Evolutionary conservation across 2,888 invertebrate species (phyloP).

Genomic region (Halictus ligatus): DNA sequence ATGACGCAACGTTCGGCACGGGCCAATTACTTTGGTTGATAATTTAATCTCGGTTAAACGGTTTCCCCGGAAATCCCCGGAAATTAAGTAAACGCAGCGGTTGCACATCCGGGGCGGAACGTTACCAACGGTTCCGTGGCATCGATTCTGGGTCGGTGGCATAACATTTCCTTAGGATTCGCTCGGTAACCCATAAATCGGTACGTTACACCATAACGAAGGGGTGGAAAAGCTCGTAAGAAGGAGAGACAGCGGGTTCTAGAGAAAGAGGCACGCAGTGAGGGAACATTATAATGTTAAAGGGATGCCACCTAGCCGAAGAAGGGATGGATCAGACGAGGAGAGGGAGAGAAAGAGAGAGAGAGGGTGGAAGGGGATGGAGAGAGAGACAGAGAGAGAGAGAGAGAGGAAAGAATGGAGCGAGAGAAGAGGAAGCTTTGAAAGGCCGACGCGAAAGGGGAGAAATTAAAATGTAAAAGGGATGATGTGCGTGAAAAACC

Average conservation of each 20-base stretch:
- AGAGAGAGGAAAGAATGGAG: constrained; percentile 16
- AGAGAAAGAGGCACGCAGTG: constrained; percentile 58
- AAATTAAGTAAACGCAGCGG: constrained; percentile 47
- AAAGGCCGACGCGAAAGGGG: constrained; percentile 82
- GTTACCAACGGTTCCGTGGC: constrained; percentile 78
- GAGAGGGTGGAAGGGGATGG: constrained; percentile 82
- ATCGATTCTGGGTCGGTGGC: constrained; percentile 80
- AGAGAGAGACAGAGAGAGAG: constrained; percentile 64
- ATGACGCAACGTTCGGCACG: constrained; percentile 42
- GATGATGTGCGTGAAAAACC: constrained; percentile 83
- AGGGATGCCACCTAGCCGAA: constrained; percentile 80
- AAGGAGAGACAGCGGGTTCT: constrained; percentile 37
- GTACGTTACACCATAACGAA: constrained; percentile 76
- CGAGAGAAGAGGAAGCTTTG: constrained; percentile 71
- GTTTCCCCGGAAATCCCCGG: constrained; percentile 44
- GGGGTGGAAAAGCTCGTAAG: constrained; percentile 63
- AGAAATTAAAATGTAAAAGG: constrained; percentile 84
- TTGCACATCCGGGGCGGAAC: constrained; percentile 41
- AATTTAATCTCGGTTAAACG: constrained; percentile 58
- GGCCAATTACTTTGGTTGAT: constrained; percentile 54
- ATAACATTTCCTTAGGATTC: constrained; percentile 81
- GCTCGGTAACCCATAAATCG: constrained; percentile 78
- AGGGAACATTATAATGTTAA: constrained; percentile 83
- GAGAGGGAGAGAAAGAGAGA: constrained; percentile 48
- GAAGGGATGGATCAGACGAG: constrained; percentile 41